A percentile compares a stretch with the other conserved stretches of the same genome.
phyloP scores from a whole-genome alignment of 2,888 invertebrate species.

The Zygogramma bicolorata region DNA sequence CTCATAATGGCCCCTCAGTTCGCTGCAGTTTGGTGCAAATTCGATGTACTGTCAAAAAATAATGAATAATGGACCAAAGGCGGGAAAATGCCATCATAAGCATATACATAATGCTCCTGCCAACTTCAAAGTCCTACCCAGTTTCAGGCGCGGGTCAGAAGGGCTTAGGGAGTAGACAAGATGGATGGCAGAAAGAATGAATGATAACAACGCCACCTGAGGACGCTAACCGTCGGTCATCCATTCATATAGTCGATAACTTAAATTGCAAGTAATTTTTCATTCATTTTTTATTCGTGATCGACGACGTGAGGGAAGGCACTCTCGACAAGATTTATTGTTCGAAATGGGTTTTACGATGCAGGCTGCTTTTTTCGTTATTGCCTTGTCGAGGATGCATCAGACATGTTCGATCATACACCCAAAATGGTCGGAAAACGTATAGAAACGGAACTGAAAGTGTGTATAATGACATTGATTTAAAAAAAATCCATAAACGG shows the following conservation, averaged over 20 bases:
- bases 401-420: too few relatives aligned
- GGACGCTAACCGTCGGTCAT: slow-evolving; percentile 57
- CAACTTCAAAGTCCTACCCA: slow-evolving; percentile 44
- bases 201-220: slow-evolving; percentile 58
- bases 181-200: slow-evolving; percentile 51
- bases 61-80: slow-evolving; percentile 44
- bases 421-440: background rate
- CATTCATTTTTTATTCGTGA: slow-evolving; percentile 41
- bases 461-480: too few relatives aligned
- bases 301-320: background rate
- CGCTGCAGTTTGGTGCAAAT: slow-evolving; percentile 47
- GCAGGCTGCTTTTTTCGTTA: background rate
- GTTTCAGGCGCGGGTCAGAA: slow-evolving; percentile 44
- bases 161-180: slow-evolving; percentile 50
- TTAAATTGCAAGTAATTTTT: slow-evolving; percentile 53
- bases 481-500: too few relatives aligned
- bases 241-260: slow-evolving; percentile 55
- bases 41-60: slow-evolving; percentile 50
- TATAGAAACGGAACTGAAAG: too few relatives aligned
- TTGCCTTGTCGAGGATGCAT: too few relatives aligned
- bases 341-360: background rate
- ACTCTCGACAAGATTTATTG: slow-evolving; percentile 8
- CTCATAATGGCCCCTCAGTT: too few relatives aligned
- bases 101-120: slow-evolving; percentile 38
- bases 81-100: slow-evolving; percentile 38